Conservation (phyloP, 2,888 invertebrate species). For the Sphecodes monilicornis region DNA sequence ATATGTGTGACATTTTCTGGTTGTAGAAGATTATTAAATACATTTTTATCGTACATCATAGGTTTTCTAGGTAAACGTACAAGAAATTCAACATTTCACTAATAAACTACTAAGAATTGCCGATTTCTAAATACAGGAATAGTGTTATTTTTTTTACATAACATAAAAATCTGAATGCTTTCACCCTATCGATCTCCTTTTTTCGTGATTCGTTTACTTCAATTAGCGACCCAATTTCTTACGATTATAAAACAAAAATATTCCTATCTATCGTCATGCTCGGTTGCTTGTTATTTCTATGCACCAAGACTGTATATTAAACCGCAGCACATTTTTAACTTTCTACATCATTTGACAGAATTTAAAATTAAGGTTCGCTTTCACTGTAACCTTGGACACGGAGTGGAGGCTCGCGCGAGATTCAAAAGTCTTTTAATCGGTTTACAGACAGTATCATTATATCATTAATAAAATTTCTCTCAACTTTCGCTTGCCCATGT, state of each 20-base stretch:
- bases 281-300: background rate
- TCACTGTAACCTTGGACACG: conserved; percentile 19
- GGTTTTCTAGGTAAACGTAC: background rate
- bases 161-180: background rate
- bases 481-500: conserved; percentile 38
- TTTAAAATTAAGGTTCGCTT: conserved; percentile 25
- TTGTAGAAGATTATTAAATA: background rate
- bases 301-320: background rate
- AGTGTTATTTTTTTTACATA: background rate
- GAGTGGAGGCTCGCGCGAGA: background rate
- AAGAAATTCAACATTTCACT: conserved; percentile 2
- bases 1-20: too few relatives aligned
- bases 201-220: background rate
- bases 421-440: conserved; percentile 19
- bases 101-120: background rate
- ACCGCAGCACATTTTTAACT: conserved; percentile 17
- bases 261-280: background rate
- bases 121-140: background rate
- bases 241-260: background rate
- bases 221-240: conserved; percentile 12
- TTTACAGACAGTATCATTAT: conserved; percentile 19
- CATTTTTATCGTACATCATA: background rate
- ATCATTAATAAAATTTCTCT: conserved; percentile 51
- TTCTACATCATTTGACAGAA: conserved; percentile 30
- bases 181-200: background rate